Conservation (phyloP, 2,888 invertebrate species). For the Gasteruption jaculator region DNA sequence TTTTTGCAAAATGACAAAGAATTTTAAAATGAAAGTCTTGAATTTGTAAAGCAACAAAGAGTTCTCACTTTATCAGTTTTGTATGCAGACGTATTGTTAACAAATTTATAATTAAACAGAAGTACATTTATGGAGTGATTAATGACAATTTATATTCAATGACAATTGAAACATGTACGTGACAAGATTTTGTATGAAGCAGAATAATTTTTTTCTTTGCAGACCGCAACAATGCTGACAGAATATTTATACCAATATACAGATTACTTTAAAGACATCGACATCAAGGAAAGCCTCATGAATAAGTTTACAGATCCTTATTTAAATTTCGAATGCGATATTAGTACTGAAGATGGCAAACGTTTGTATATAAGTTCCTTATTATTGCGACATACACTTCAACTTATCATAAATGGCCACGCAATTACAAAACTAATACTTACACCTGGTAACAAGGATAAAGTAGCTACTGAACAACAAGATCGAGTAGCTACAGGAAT, state of each 20-base stretch:
- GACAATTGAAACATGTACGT: no score
- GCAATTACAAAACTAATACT: conserved; percentile 55
- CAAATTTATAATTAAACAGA: no score
- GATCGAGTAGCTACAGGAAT: conserved; percentile 72
- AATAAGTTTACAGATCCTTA: conserved; percentile 32
- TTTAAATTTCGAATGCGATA: conserved; percentile 28
- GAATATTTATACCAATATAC: conserved; percentile 64
- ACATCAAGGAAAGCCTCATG: conserved; percentile 40
- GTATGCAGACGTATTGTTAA: no score
- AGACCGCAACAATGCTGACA: conserved; percentile 67
- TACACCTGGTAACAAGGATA: conserved; percentile 24
- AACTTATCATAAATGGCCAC: conserved; percentile 77
- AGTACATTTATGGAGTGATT: no score
- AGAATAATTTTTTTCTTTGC: conserved; percentile 25
- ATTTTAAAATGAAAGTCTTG: no score
- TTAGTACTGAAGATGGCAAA: conserved; percentile 28
- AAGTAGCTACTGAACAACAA: conserved; percentile 39
- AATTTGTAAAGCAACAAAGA: no score
- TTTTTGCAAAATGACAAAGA: no score
- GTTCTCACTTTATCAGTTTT: no score
- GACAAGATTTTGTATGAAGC: background rate
- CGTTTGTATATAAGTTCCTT: conserved; percentile 61
- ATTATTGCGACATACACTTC: conserved; percentile 72
- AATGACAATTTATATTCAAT: no score
- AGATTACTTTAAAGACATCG: conserved; percentile 58